These are phyloP conservation scores for Hypomecis punctinalis DNA, from an alignment of 2,888 invertebrate genomes.

Conservation along the genomic window DNA sequence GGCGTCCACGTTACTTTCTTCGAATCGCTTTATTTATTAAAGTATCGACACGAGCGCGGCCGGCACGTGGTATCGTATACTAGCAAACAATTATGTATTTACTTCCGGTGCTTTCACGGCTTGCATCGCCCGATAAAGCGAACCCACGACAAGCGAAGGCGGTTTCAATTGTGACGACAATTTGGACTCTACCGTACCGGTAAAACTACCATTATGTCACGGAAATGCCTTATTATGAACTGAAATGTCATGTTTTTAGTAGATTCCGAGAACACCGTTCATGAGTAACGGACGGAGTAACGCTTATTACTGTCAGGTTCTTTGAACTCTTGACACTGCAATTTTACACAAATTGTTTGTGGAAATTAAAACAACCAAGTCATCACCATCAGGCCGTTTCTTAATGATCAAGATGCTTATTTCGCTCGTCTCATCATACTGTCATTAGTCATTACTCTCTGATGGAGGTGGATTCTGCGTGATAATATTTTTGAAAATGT, in stretches of 20 bases:
- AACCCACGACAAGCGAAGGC: constrained; percentile 33
- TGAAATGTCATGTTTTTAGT: constrained; percentile 40
- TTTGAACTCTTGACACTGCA: constrained; percentile 21
- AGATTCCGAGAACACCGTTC: constrained; percentile 36
- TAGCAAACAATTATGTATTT: constrained; percentile 53
- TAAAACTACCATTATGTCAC: constrained; percentile 40
- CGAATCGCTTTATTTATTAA: constrained; percentile 37
- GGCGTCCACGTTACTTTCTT: constrained; percentile 42
- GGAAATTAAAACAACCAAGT: constrained; percentile 16
- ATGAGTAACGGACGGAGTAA: constrained; percentile 28
- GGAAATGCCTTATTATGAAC: constrained; percentile 44
- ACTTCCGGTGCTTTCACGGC: constrained; percentile 63
- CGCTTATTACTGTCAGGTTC: constrained; percentile 22
- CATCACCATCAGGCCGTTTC: constrained; percentile 11
- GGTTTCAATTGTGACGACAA: constrained; percentile 32
- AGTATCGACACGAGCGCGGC: constrained; percentile 23
- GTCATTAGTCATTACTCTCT: neutral
- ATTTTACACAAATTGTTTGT: constrained; percentile 20
- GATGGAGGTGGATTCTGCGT: neutral
- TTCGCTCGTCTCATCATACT: constrained; percentile 4
- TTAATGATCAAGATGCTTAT: constrained; percentile 10
- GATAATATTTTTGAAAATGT: constrained; percentile 8
- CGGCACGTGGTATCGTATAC: constrained; percentile 45
- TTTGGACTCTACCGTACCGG: constrained; percentile 35
- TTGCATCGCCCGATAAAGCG: constrained; percentile 47